Conservation (phyloP, 2,888 invertebrate species). For the Lissonota sp. region DNA sequence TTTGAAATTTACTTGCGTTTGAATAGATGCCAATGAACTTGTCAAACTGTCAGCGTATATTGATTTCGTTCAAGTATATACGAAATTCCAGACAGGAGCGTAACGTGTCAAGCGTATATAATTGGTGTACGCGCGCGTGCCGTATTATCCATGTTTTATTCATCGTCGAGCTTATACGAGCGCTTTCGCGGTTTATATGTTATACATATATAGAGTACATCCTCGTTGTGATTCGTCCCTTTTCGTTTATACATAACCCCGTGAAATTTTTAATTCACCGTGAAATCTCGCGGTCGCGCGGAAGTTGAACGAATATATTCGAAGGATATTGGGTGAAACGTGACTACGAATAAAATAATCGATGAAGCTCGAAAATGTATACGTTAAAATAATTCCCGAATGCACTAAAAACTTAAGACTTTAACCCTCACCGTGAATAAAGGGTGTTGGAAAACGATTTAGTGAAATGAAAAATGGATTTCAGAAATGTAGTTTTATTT, state of each 20-base stretch:
- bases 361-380: slow-evolving; percentile 14
- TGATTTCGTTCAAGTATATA: slow-evolving; percentile 50
- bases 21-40: slow-evolving; percentile 42
- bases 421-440: too few relatives aligned
- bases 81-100: slow-evolving; percentile 26
- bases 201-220: neutral
- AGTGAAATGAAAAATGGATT: too few relatives aligned
- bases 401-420: too few relatives aligned
- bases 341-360: slow-evolving; percentile 22
- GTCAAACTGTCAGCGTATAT: slow-evolving; percentile 37
- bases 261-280: slow-evolving; percentile 78
- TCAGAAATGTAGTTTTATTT: too few relatives aligned
- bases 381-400: too few relatives aligned
- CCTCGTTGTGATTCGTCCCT: slow-evolving; percentile 13
- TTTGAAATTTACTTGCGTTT: slow-evolving; percentile 4
- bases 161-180: slow-evolving; percentile 63
- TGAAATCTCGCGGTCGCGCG: slow-evolving; percentile 72
- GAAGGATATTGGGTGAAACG: neutral
- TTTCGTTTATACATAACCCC: slow-evolving; percentile 37
- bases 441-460: too few relatives aligned
- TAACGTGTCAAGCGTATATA: slow-evolving; percentile 47
- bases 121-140: slow-evolving; percentile 45
- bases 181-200: neutral
- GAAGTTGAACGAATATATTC: slow-evolving; percentile 66
- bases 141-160: slow-evolving; percentile 77